These are phyloP conservation scores for Torymus aiolomorphi DNA, from an alignment of 2,888 invertebrate genomes.

Conservation along the genomic window DNA sequence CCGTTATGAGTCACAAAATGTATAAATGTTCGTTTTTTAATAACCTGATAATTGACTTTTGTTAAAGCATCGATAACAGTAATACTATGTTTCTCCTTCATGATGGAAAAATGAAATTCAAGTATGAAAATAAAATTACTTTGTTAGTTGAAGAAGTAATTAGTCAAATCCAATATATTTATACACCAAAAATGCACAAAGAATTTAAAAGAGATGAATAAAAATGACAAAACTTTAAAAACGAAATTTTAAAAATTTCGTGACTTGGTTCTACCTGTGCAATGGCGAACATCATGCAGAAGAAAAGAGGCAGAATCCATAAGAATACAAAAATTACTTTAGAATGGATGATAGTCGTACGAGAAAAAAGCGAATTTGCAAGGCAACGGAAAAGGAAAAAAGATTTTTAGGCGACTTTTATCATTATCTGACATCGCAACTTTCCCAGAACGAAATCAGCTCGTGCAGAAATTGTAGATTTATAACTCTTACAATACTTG, in stretches of 20 bases:
- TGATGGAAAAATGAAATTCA: not conserved
- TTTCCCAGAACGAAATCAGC: constrained; percentile 1
- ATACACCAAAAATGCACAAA: not conserved
- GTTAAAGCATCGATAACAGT: constrained; percentile 35
- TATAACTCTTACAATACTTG: constrained; percentile 13
- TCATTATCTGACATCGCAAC: not conserved
- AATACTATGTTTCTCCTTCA: constrained; percentile 23
- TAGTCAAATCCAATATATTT: not conserved
- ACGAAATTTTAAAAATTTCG: constrained; percentile 45
- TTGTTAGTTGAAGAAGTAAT: not conserved
- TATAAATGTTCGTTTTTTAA: constrained; percentile 50
- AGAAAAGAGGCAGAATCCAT: constrained; percentile 30
- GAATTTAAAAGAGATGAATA: constrained; percentile 43
- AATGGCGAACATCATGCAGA: constrained; percentile 29
- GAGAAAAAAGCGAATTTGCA: constrained; percentile 1
- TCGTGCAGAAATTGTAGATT: not conserved
- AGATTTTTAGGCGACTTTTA: not conserved
- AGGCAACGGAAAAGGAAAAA: not conserved
- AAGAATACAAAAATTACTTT: not conserved
- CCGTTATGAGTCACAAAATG: constrained; percentile 49
- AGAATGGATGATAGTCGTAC: not conserved
- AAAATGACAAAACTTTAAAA: constrained; percentile 26
- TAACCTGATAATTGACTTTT: constrained; percentile 52
- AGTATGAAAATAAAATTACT: constrained; percentile 18
- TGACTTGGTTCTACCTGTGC: constrained; percentile 16